Evolutionary conservation across 2,888 invertebrate species (phyloP).

Genomic region (Stegana nigrithorax): DNA sequence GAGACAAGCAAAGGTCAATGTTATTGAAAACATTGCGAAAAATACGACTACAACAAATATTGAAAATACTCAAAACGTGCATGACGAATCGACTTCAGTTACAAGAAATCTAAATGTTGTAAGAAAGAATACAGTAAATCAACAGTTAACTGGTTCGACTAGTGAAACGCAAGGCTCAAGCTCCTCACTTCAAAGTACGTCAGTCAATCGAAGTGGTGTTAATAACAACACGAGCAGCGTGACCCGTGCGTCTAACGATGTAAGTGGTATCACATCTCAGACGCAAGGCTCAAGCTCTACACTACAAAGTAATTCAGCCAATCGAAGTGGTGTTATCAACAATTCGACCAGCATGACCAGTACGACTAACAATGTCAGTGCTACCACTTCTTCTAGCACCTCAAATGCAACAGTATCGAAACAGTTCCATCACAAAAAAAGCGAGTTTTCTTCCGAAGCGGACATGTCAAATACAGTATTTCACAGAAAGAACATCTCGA

Average conservation of each 20-base stretch:
- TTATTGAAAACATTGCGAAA: slow-evolving; percentile 64
- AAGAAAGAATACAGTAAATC: slow-evolving; percentile 32
- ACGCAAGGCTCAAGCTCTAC: too few relatives aligned
- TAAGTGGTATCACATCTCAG: too few relatives aligned
- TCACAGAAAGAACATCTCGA: slow-evolving; percentile 73
- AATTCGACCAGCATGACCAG: too few relatives aligned
- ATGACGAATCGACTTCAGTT: slow-evolving; percentile 52
- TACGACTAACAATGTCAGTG: too few relatives aligned
- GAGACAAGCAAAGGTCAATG: slow-evolving; percentile 62
- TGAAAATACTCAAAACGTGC: slow-evolving; percentile 56
- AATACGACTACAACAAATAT: slow-evolving; percentile 62
- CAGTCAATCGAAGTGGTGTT: slow-evolving; percentile 28
- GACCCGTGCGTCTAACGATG: slow-evolving; percentile 20
- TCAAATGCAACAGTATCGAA: slow-evolving; percentile 51
- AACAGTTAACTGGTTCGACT: slow-evolving; percentile 32
- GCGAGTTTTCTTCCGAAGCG: slow-evolving; percentile 79
- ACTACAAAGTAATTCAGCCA: too few relatives aligned
- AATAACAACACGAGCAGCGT: slow-evolving; percentile 30
- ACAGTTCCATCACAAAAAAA: slow-evolving; percentile 77
- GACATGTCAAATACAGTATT: slow-evolving; percentile 82
- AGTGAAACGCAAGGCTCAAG: slow-evolving; percentile 26
- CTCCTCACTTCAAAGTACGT: slow-evolving; percentile 6
- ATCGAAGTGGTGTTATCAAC: too few relatives aligned
- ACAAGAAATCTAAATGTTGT: slow-evolving; percentile 47
- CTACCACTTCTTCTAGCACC: too few relatives aligned